Evolutionary conservation across 2,888 invertebrate genomes (phyloP).

Genomic region (Lomographa bimaculata): DNA sequence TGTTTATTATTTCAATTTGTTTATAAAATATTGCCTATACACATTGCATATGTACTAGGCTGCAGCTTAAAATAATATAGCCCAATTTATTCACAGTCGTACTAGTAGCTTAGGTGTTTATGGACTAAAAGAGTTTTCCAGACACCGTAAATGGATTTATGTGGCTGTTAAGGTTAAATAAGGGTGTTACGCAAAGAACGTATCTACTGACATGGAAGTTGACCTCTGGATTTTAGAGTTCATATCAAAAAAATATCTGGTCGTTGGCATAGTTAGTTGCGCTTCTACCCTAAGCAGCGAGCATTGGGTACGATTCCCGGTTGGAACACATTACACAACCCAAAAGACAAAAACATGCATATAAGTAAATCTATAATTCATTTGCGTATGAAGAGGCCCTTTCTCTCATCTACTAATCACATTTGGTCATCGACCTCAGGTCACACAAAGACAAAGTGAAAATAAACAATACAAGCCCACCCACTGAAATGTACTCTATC

Average conservation of each 20-base stretch:
- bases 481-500: slow-evolving; percentile 62
- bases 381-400: too few relatives aligned
- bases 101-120: slow-evolving; percentile 1
- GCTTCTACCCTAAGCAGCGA: too few relatives aligned
- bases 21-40: too few relatives aligned
- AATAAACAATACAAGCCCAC: slow-evolving; percentile 59
- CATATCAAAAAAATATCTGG: background rate
- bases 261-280: too few relatives aligned
- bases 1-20: background rate
- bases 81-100: slow-evolving; percentile 5
- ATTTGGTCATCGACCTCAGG: slow-evolving; percentile 1
- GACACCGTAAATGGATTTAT: slow-evolving; percentile 16
- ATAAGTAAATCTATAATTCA: too few relatives aligned
- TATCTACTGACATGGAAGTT: slow-evolving; percentile 1
- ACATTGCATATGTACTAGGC: too few relatives aligned
- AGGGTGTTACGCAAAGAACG: slow-evolving; percentile 11
- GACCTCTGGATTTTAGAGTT: background rate
- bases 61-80: too few relatives aligned
- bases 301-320: too few relatives aligned
- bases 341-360: too few relatives aligned
- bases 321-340: too few relatives aligned
- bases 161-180: slow-evolving; percentile 7
- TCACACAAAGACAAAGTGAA: slow-evolving; percentile 56
- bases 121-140: slow-evolving; percentile 8
- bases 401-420: too few relatives aligned